Percentiles rank a stretch among this genome's conserved stretches.
Evolutionary conservation across 2,888 invertebrate species (phyloP).

Genomic region (Ochropleura leucogaster): DNA sequence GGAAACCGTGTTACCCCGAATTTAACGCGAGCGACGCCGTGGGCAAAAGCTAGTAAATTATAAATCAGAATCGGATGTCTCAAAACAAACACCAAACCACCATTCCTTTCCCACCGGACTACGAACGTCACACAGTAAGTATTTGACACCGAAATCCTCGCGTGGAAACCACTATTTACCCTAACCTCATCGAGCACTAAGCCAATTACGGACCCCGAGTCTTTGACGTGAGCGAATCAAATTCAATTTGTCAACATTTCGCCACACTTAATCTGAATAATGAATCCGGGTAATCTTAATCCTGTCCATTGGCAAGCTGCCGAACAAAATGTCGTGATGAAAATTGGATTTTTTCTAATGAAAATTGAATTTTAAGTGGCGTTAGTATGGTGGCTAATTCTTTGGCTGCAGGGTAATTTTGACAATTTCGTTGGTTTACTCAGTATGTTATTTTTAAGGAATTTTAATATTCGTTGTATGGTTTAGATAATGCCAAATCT

Average conservation of each 20-base stretch:
- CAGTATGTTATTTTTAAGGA: not conserved
- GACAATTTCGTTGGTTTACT: not conserved
- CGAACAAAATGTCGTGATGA: conserved; percentile 49
- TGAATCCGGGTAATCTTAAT: conserved; percentile 73
- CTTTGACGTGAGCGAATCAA: conserved; percentile 72
- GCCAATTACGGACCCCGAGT: conserved; percentile 68
- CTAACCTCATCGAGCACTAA: conserved; percentile 67
- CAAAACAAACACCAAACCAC: not conserved
- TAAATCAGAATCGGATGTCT: not conserved
- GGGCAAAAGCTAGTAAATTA: no score
- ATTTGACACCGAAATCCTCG: conserved; percentile 54
- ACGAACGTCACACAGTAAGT: conserved; percentile 43
- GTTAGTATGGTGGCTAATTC: conserved; percentile 12
- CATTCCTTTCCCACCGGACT: conserved; percentile 6
- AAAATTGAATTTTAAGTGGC: conserved; percentile 49
- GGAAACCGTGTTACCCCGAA: no score
- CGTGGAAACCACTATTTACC: conserved; percentile 61
- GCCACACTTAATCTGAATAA: conserved; percentile 71
- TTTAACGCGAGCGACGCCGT: no score
- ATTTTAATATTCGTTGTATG: no score
- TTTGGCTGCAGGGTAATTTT: not conserved
- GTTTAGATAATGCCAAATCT: not conserved
- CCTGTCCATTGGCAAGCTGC: conserved; percentile 64
- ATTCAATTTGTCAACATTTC: conserved; percentile 77
- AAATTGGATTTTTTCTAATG: conserved; percentile 52